phyloP scores from a whole-genome alignment of 2,797 vertebrate genomes.

The Carcharodon carcharias region DNA sequence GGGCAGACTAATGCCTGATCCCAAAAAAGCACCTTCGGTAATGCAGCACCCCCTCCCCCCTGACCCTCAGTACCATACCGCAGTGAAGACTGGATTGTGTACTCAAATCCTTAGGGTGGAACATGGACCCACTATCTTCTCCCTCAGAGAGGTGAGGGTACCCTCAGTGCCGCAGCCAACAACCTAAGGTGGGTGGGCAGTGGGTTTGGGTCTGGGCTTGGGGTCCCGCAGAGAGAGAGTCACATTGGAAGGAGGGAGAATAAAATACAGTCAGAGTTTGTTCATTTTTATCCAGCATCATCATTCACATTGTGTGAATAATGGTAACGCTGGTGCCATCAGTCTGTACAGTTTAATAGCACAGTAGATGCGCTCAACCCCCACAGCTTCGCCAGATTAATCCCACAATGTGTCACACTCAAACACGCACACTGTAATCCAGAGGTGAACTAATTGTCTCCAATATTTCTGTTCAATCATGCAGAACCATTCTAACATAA shows the following conservation, averaged over 20 bases:
- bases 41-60: no score
- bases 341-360: constrained; percentile 10
- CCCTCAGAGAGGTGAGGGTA: no score
- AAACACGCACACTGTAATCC: constrained; percentile 9
- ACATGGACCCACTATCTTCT: no score
- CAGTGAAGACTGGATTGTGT: neutral
- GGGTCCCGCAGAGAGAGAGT: neutral
- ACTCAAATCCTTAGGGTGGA: neutral
- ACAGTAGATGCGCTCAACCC: neutral
- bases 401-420: neutral
- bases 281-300: neutral
- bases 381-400: neutral
- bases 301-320: neutral
- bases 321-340: neutral
- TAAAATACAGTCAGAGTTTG: neutral
- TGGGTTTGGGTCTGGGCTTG: neutral
- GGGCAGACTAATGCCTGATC: neutral
- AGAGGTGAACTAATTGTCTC: neutral
- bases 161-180: neutral
- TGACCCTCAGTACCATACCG: no score
- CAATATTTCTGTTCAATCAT: neutral
- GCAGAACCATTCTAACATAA: neutral
- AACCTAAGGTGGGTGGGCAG: neutral
- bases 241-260: neutral
- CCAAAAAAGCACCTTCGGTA: neutral